Conservation (phyloP, 2,888 invertebrate species). For the Rhingia rostrata region DNA sequence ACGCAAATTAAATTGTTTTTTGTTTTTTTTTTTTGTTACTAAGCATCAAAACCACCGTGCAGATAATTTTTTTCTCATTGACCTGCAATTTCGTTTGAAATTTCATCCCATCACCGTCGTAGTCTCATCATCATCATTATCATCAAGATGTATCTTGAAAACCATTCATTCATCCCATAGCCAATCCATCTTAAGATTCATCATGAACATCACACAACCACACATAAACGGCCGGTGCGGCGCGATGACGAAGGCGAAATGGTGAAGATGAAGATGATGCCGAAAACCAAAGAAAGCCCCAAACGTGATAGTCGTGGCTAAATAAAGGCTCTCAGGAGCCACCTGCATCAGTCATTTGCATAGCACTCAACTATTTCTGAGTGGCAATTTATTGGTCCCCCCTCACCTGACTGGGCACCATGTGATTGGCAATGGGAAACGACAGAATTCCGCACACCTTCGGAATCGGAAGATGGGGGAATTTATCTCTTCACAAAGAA, state of each 20-base stretch:
- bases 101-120: slow-evolving; percentile 33
- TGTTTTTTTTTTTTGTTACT: background rate
- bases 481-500: slow-evolving; percentile 18
- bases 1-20: slow-evolving; percentile 65
- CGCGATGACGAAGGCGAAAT: slow-evolving; percentile 39
- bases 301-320: slow-evolving; percentile 51
- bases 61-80: slow-evolving; percentile 50
- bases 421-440: background rate
- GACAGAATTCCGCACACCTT: slow-evolving; percentile 50
- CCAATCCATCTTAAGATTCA: slow-evolving; percentile 40
- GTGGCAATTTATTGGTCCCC: slow-evolving; percentile 70
- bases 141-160: slow-evolving; percentile 40
- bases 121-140: slow-evolving; percentile 7
- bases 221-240: slow-evolving; percentile 23
- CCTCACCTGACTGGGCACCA: background rate
- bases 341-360: slow-evolving; percentile 74
- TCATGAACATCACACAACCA: slow-evolving; percentile 33
- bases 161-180: slow-evolving; percentile 22
- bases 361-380: slow-evolving; percentile 74
- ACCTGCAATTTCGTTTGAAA: slow-evolving; percentile 67
- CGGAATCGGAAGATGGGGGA: slow-evolving; percentile 7
- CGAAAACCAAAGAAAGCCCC: slow-evolving; percentile 54
- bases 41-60: background rate
- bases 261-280: slow-evolving; percentile 21
- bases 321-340: slow-evolving; percentile 58